Percentiles rank a stretch among this genome's conserved stretches.
Evolutionary conservation across 2,797 vertebrate species (phyloP).

Genomic region (Siniperca obscura): DNA sequence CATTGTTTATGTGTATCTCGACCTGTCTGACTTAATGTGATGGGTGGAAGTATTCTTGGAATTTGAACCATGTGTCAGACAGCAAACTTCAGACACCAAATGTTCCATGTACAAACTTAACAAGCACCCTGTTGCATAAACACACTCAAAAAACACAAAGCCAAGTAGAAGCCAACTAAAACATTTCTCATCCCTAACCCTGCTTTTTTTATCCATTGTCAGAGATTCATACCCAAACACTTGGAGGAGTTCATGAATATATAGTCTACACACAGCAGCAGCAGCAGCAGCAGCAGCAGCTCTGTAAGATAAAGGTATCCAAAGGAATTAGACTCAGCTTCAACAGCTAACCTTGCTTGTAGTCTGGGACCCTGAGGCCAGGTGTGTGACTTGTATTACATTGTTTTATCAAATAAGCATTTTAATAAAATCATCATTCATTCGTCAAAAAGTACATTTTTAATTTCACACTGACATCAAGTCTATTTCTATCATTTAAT

Average conservation of each 20-base stretch:
- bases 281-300: constrained; percentile 13
- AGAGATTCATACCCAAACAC: constrained; percentile 13
- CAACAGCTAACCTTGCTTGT: constrained; percentile 28
- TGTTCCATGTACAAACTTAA: constrained; percentile 23
- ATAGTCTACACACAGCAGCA: constrained; percentile 9
- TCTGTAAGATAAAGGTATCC: constrained; percentile 31
- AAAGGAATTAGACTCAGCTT: constrained; percentile 41
- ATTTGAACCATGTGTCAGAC: constrained; percentile 45
- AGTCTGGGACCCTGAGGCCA: constrained; percentile 19
- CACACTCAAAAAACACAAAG: constrained; percentile 8
- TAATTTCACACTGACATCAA: not conserved
- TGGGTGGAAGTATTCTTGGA: constrained; percentile 57
- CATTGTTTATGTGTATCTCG: constrained; percentile 43
- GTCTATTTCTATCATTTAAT: not conserved
- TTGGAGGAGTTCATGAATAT: constrained; percentile 8
- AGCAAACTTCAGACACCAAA: constrained; percentile 30
- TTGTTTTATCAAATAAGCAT: not conserved
- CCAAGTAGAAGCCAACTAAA: not conserved
- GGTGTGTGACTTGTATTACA: not conserved
- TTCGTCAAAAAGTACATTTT: not conserved
- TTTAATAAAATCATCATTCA: not conserved
- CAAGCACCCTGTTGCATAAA: not conserved
- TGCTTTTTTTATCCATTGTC: not conserved
- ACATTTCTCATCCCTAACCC: constrained; percentile 6
- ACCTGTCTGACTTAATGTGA: constrained; percentile 48